Base-by-base conservation (phyloP, 2,113 vertebrate species). In the Paramormyrops kingsleyae region DNA sequence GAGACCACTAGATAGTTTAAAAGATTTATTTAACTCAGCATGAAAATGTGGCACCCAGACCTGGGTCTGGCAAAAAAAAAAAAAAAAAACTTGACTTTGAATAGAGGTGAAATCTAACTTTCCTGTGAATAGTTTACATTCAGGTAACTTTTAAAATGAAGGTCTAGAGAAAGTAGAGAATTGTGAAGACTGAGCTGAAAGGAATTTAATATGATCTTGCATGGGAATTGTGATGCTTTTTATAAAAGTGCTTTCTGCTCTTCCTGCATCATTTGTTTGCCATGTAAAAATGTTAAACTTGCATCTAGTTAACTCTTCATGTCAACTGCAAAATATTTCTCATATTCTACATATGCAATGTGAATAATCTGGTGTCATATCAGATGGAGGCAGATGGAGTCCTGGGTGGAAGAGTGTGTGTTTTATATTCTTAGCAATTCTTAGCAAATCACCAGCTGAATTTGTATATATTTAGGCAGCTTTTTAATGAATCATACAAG, bases 181-280 rank as follows among this genome's bases (percentile, higher is more conserved):
- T 80, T 80, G 27, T 12, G 35, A 31, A 17, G n/a, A 42, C n/a
- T 35, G 10, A 15, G 4, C 35, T 39, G 13, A 35, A 80, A 80
- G 74, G 74, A 27, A 80, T 80, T 80, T 80, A 35, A 80, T 80
- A 80, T 80, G 15, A 80, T 80, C n/a, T 80, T 80, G 10, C 74
- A 35, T 80, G 74, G 74, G 31, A 80, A 80, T 80, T 80, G 74
- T 39, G 74, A 80, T 80, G 74, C 74, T 80, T 35, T 80, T 80
- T 80, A 15, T 27, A 39, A 80, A 80, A 80, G 2, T 15, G 74
- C 3, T 80, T 80, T 80, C 35, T 77, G 74, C 1, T 39, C 31
- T 27, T 27, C 39, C 74, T 80, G 31, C 31, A 39, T 47, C 47
- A 80, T 80, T 80, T 27, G 7, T 27, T 80, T 80, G 74, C 74